phyloP scores from a whole-genome alignment of 2,888 invertebrate genomes.

The Drosophila flavopinicola region DNA sequence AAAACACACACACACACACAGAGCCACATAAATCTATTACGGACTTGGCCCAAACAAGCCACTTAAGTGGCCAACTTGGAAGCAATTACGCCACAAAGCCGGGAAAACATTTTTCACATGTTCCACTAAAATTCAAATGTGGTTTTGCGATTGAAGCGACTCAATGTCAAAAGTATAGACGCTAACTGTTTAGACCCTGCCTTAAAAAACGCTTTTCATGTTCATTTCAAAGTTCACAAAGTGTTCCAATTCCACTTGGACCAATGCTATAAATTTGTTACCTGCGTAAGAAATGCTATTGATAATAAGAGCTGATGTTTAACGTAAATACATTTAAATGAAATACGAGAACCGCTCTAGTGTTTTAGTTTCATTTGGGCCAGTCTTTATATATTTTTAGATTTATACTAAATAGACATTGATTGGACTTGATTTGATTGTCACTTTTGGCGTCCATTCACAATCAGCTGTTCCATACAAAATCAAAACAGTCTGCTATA shows the following conservation, averaged over 20 bases:
- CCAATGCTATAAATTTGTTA: no score
- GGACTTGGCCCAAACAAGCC: slow-evolving; percentile 31
- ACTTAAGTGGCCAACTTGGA: slow-evolving; percentile 15
- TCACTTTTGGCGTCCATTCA: no score
- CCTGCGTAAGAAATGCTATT: no score
- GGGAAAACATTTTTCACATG: slow-evolving; percentile 44
- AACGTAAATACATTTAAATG: background rate
- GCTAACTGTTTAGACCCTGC: background rate
- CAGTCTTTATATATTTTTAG: no score
- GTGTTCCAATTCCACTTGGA: background rate
- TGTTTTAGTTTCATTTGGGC: no score
- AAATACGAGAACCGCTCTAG: no score
- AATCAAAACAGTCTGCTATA: no score
- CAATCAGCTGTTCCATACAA: no score
- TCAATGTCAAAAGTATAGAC: slow-evolving; percentile 33
- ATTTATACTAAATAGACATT: no score
- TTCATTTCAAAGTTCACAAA: slow-evolving; percentile 1
- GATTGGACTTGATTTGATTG: no score
- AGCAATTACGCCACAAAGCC: slow-evolving; percentile 33
- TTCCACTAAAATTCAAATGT: slow-evolving; percentile 25
- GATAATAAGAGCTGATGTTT: no score
- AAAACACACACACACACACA: background rate
- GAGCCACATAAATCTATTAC: slow-evolving; percentile 46
- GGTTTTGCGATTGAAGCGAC: background rate
- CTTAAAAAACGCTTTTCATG: slow-evolving; percentile 2